phyloP scores from a whole-genome alignment of 2,797 vertebrate genomes.

The Takifugu ocellatus region DNA sequence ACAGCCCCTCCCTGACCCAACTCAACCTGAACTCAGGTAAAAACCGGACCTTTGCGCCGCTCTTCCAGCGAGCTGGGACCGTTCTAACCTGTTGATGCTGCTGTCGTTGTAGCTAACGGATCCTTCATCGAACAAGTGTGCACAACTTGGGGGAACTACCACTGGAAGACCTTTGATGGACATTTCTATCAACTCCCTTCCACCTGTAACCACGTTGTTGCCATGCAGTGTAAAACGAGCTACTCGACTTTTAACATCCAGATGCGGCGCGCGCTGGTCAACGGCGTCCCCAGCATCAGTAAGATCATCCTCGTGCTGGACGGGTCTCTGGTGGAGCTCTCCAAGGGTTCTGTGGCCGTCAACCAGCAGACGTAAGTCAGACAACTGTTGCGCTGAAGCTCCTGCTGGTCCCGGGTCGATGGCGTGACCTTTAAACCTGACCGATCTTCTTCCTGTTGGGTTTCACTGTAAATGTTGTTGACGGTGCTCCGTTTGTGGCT shows the following conservation, averaged over 20 bases:
- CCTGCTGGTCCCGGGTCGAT: too few species aligned
- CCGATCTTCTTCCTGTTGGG: too few species aligned
- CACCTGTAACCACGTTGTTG: constrained; percentile 71
- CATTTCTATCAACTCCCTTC: constrained; percentile 65
- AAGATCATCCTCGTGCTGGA: constrained; percentile 69
- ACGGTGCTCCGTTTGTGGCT: neutral
- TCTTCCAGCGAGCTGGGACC: neutral
- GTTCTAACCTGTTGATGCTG: neutral
- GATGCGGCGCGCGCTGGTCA: constrained; percentile 50
- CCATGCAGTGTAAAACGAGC: constrained; percentile 47
- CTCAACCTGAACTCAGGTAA: constrained; percentile 54
- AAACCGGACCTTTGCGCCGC: too few species aligned
- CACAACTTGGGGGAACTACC: constrained; percentile 76
- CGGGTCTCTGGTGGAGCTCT: constrained; percentile 68
- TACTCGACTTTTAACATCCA: constrained; percentile 72
- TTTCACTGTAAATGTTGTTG: too few species aligned
- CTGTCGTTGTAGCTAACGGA: constrained; percentile 31
- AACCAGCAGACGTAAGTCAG: constrained; percentile 69
- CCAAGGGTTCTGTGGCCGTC: constrained; percentile 50
- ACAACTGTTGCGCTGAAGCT: neutral
- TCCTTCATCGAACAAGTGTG: constrained; percentile 69
- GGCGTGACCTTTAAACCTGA: too few species aligned
- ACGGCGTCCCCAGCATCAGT: constrained; percentile 57
- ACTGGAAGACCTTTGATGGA: constrained; percentile 77
- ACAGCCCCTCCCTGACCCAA: constrained; percentile 14